These are phyloP conservation scores for Ophioderma brevispina DNA, from an alignment of 35 echinoderm and acorn worm genomes.

Conservation along the genomic window DNA sequence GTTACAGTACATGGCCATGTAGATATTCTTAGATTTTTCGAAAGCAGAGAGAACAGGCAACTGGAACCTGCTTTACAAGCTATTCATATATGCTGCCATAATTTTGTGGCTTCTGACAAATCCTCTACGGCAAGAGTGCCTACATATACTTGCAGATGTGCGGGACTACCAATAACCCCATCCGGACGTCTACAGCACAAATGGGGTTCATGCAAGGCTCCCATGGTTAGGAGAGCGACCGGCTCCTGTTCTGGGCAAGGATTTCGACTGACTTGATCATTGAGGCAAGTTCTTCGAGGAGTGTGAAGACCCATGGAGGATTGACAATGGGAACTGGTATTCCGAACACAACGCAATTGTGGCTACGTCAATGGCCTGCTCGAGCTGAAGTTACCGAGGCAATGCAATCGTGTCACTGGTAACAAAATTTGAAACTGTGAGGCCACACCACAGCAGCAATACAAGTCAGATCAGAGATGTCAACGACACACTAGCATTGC, in stretches of 20 bases:
- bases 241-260: neutral
- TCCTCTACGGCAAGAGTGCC: neutral
- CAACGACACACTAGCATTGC: slow-evolving; percentile 1
- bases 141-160: neutral
- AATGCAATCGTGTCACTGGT: slow-evolving; percentile 61
- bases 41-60: slow-evolving; percentile 13
- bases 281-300: neutral
- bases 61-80: slow-evolving; percentile 45
- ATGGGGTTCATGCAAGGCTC: neutral
- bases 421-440: slow-evolving; percentile 24
- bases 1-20: slow-evolving; percentile 71
- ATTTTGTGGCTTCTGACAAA: neutral
- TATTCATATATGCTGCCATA: neutral
- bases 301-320: neutral
- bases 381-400: slow-evolving; percentile 56
- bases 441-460: slow-evolving; percentile 47
- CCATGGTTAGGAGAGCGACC: neutral
- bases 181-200: neutral
- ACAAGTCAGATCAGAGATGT: slow-evolving; percentile 17
- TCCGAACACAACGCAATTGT: neutral
- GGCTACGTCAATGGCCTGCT: slow-evolving; percentile 1
- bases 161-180: neutral
- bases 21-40: slow-evolving; percentile 25
- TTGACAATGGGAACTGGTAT: neutral
- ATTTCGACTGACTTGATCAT: neutral